A percentile compares a stretch with the other conserved stretches of the same genome.
phyloP scores from a whole-genome alignment of 2,888 invertebrate genomes.

The Papilio protenor region DNA sequence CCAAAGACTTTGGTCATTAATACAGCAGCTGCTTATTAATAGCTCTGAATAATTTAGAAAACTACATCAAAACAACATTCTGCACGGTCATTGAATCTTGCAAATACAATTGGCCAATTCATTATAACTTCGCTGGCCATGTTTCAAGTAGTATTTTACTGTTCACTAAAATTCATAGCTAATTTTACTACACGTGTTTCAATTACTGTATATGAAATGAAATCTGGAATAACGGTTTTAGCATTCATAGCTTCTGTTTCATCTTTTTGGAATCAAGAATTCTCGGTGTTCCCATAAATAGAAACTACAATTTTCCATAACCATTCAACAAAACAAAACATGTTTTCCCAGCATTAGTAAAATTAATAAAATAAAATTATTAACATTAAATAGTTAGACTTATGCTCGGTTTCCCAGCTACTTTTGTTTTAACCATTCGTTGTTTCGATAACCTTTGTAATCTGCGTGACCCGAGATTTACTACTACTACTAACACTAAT shows the following conservation, averaged over 20 bases:
- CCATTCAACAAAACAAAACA: too few relatives aligned
- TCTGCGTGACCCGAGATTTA: too few relatives aligned
- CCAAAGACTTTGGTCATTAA: not conserved
- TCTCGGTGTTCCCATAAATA: not conserved
- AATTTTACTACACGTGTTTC: constrained; percentile 39
- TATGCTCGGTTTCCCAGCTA: too few relatives aligned
- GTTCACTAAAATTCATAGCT: constrained; percentile 40
- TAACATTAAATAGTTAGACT: too few relatives aligned
- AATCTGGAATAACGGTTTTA: constrained; percentile 7
- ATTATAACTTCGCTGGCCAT: constrained; percentile 39
- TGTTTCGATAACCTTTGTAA: too few relatives aligned
- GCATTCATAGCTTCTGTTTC: constrained; percentile 7
- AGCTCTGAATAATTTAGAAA: constrained; percentile 21
- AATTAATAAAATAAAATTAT: too few relatives aligned
- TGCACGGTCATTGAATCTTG: constrained; percentile 30
- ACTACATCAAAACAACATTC: constrained; percentile 27
- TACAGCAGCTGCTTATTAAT: constrained; percentile 17
- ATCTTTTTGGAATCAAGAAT: not conserved
- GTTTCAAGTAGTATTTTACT: constrained; percentile 42
- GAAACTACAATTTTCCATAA: not conserved
- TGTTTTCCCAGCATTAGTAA: too few relatives aligned
- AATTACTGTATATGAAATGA: constrained; percentile 37
- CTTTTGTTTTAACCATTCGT: too few relatives aligned
- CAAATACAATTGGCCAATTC: constrained; percentile 31
- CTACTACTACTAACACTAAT: too few relatives aligned